A percentile compares a stretch with the other conserved stretches of the same genome.
phyloP scores from a whole-genome alignment of 30 jellyfish, hydroid and myxozoan genomes.

The Calvadosia cruxmelitensis region DNA sequence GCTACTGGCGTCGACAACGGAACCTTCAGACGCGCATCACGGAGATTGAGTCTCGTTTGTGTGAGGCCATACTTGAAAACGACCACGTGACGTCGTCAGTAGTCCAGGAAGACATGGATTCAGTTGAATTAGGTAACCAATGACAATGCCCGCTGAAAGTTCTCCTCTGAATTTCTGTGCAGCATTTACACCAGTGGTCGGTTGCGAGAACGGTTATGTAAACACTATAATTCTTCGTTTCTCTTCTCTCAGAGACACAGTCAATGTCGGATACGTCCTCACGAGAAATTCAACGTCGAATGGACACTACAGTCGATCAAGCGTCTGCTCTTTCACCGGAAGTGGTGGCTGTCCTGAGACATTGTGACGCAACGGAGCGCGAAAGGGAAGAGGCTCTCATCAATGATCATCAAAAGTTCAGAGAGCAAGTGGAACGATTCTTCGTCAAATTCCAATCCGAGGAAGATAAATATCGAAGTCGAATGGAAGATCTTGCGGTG shows the following conservation, averaged over 20 bases:
- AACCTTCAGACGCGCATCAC: slow-evolving; percentile 68
- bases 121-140: slow-evolving; percentile 59
- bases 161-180: not conserved
- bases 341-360: slow-evolving; percentile 84
- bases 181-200: not conserved
- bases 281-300: slow-evolving; percentile 52
- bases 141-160: no score
- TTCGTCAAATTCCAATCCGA: slow-evolving; percentile 68
- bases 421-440: slow-evolving; percentile 58
- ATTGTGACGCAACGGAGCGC: slow-evolving; percentile 53
- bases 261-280: slow-evolving; percentile 34
- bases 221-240: not conserved
- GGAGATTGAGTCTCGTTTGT: slow-evolving; percentile 29
- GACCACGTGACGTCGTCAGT: slow-evolving; percentile 49
- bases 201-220: not conserved
- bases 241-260: not conserved
- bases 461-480: slow-evolving; percentile 53
- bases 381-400: slow-evolving; percentile 53
- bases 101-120: slow-evolving; percentile 47
- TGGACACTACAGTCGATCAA: slow-evolving; percentile 64
- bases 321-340: slow-evolving; percentile 95
- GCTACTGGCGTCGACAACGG: slow-evolving; percentile 94
- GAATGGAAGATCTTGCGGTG: slow-evolving; percentile 91
- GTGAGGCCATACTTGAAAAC: slow-evolving; percentile 45
- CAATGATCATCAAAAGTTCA: slow-evolving; percentile 45